Percentiles rank a stretch among this genome's conserved stretches.
Evolutionary conservation across 1,140 invertebrate species (phyloP).

Genomic region (Aphelenchoides besseyi): DNA sequence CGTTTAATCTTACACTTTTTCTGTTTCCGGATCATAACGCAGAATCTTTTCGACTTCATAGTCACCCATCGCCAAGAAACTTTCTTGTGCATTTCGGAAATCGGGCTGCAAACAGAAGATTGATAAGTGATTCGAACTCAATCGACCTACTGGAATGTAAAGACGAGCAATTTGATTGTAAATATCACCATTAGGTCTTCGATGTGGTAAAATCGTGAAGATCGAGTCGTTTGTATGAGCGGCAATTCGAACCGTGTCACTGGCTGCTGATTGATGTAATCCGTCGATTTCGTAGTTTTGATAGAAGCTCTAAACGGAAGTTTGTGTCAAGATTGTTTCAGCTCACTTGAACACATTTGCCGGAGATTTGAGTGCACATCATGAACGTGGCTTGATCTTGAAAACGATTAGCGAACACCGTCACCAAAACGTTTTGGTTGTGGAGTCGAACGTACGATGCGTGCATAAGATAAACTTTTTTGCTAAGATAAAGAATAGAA

Average conservation of each 20-base stretch:
- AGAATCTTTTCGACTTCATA: slow-evolving; percentile 49
- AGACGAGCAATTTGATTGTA: slow-evolving; percentile 43
- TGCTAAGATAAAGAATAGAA: slow-evolving; percentile 34
- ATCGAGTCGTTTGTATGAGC: slow-evolving; percentile 25
- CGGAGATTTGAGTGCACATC: slow-evolving; percentile 41
- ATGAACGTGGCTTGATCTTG: slow-evolving; percentile 43
- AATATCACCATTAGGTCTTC: slow-evolving; percentile 42
- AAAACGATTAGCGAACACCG: slow-evolving; percentile 57
- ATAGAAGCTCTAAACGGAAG: neutral
- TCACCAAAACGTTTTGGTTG: slow-evolving; percentile 43
- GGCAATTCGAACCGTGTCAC: slow-evolving; percentile 10
- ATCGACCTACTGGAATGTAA: slow-evolving; percentile 23
- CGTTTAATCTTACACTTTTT: slow-evolving; percentile 36
- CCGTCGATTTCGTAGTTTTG: slow-evolving; percentile 11
- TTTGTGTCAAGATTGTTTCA: slow-evolving; percentile 18
- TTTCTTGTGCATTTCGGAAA: slow-evolving; percentile 9
- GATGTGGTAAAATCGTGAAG: slow-evolving; percentile 45
- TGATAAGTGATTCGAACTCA: neutral
- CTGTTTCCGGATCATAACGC: slow-evolving; percentile 31
- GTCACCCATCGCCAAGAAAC: slow-evolving; percentile 42
- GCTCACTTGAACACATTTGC: slow-evolving; percentile 37
- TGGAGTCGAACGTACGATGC: slow-evolving; percentile 48
- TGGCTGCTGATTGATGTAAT: slow-evolving; percentile 1
- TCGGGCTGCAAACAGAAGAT: slow-evolving; percentile 11
- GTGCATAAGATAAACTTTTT: slow-evolving; percentile 46